Evolutionary conservation across 2,113 vertebrate genomes (phyloP), one percentile per base, ranked within the genome.

Genomic region (Xyliphius kryptos): DNA sequence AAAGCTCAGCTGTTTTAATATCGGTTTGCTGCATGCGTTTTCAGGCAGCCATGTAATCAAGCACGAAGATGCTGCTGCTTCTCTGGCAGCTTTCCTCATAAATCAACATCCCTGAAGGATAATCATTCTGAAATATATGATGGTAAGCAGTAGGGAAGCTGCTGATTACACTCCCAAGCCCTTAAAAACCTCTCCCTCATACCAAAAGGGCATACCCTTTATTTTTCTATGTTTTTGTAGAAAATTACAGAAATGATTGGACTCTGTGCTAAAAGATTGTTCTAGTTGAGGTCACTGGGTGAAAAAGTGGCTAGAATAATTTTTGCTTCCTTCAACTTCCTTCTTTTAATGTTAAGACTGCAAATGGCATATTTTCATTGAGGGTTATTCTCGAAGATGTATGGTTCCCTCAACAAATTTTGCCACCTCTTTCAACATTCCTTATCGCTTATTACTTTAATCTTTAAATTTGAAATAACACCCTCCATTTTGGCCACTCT

Each of bases 1-100:
- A 81, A 79, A 80, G 72, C 75, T 63, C 60, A 47, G 60, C 68
- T 83, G 81, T 83, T 86, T 82, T 81, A 83, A 86, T 81, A 75
- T 82, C 68, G 38, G 67, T 81, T 77, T 76, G 76, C 75, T 20
- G 49, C 79, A 71, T 79, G 79, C 75, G 77, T 80, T 82, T 80
- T 63, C 65, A 53, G 48, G 60, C 50, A 57, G 77, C 76, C 36
- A 4, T 76, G 74, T 76, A 85, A 83, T 85, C 81, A 83, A 80
- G 80, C 74, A 71, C 59, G 73, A 75, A 75, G 75, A 73, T 72
- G 70, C 70, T 58, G 67, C 61, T 53, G 68, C 6, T 44, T 65
- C 68, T 60, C 68, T 52, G n/a, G 68, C 2, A 51, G 66, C 69
- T 66, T 72, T 74, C 56, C 66, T 72, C 75, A 76, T 79, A 79